Base-by-base conservation (phyloP, 2,888 invertebrate species). In the Gnatocerus cornutus region DNA sequence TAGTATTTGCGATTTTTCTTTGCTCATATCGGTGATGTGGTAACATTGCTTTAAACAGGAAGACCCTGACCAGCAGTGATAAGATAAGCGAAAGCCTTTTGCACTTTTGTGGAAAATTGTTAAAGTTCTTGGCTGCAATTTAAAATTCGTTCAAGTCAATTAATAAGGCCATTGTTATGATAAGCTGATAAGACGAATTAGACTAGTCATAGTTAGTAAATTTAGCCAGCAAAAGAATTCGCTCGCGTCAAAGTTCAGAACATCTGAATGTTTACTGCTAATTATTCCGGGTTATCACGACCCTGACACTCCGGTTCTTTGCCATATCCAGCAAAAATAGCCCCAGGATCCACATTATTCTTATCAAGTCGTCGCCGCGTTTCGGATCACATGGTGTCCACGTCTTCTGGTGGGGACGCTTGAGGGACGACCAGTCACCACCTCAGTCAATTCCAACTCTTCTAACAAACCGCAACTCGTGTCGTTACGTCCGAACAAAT, bases 401-500 rank as follows among this genome's bases (percentile, higher is more conserved):
- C 46, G 53, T 53, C 43, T 43, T 10, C 43, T 68, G 65, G 69
- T 62, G 71, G 73, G 72, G 73, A 69, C 39, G 29, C 43, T 69
- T 69, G 73, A 71, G 73, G 72, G 73, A 71, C 72, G 59, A 59
- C 74, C 69, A 71, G 58, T 73, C 73, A 62, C 62, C 56, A 46
- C 33, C 39, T 48, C 43, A 52, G 63, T 50, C 27, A 37, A 62
- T 39, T 45, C 21, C 59, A n/a, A 21, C 12, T 43, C 10, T 12
- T 21, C 43, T 12, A 9, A 1, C 4, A 3, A 8, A 53, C 16
- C 21, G 12, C 10, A 12, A 7, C 12, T 12, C 12, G 41, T 41
- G 7, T 41, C 33, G 33, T 33, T 7, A n/a, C 33, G 33, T 33
- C 33, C n/a, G 12, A n/a, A 41, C 12, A 33, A 9, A 9, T 33